Conservation (phyloP, 2,888 invertebrate species). For the Stenolophus ochropezus region DNA sequence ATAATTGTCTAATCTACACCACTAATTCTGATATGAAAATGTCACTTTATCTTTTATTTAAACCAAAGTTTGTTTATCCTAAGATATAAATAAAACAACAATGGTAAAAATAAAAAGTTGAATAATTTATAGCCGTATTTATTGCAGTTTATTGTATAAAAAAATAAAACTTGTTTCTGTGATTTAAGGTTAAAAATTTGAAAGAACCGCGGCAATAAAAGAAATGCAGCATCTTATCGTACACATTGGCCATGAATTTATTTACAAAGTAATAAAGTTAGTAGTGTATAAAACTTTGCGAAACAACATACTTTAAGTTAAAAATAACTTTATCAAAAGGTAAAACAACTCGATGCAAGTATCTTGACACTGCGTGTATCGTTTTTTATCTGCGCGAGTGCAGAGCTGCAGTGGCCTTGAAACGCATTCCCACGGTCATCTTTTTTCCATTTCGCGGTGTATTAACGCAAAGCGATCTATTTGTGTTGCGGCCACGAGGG, state of each 20-base stretch:
- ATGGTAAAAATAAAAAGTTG: not conserved
- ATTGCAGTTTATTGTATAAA: not conserved
- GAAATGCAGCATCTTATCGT: constrained; percentile 36
- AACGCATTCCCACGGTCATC: constrained; percentile 46
- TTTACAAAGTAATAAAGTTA: constrained; percentile 44
- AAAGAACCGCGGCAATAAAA: constrained; percentile 15
- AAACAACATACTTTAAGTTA: constrained; percentile 30
- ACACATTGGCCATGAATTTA: constrained; percentile 27
- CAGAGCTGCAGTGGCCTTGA: constrained; percentile 14
- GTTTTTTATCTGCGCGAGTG: constrained; percentile 24
- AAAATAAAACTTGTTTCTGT: not conserved
- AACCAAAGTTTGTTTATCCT: not conserved
- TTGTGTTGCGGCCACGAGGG: constrained; percentile 1
- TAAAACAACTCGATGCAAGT: constrained; percentile 42
- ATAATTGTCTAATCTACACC: no score
- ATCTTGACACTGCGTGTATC: constrained; percentile 40
- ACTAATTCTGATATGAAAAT: no score
- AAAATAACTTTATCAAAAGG: constrained; percentile 46
- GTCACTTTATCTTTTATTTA: not conserved
- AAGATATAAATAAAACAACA: not conserved
- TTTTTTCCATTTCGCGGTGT: constrained; percentile 44
- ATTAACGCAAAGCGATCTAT: constrained; percentile 36
- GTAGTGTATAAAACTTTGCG: constrained; percentile 44
- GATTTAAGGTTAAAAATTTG: not conserved
- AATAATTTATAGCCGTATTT: not conserved